Conservation (phyloP, 2,113 vertebrate species). For the Sinocyclocheilus maitianheensis region DNA sequence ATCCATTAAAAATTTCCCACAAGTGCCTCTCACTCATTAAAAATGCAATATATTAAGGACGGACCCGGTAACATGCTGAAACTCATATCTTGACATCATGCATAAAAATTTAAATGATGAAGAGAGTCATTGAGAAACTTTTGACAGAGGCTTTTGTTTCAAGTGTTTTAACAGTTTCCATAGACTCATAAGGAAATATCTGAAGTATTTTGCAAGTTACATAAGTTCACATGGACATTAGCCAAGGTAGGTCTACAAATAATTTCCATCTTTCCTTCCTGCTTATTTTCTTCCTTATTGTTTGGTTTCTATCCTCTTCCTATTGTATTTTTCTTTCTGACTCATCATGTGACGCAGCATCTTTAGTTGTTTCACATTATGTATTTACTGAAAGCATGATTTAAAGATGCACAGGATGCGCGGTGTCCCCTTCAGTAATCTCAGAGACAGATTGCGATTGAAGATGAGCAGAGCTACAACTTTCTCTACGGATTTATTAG, state of each 20-base stretch:
- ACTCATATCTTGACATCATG: neutral
- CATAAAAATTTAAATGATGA: neutral
- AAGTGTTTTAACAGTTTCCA: neutral
- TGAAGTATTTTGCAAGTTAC: neutral
- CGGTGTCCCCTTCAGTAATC: neutral
- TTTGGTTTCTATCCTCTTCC: too few relatives aligned
- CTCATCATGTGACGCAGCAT: neutral
- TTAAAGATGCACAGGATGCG: neutral
- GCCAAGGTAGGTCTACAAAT: neutral
- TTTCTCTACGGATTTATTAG: constrained; percentile 4
- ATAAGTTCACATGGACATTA: neutral
- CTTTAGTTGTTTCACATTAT: neutral
- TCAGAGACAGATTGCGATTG: constrained; percentile 18
- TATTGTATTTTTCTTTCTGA: too few relatives aligned
- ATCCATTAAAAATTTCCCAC: constrained; percentile 12
- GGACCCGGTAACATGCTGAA: neutral
- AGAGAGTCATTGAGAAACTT: neutral
- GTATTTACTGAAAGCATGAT: neutral
- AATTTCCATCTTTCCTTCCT: too few relatives aligned
- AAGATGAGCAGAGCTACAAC: constrained; percentile 14
- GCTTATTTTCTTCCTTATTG: too few relatives aligned
- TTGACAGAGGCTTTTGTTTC: neutral
- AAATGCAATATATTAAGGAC: constrained; percentile 6
- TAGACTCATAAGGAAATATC: neutral
- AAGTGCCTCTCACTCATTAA: constrained; percentile 16